phyloP scores from a whole-genome alignment of 2,113 vertebrate species.

The Delphinapterus leucas region DNA sequence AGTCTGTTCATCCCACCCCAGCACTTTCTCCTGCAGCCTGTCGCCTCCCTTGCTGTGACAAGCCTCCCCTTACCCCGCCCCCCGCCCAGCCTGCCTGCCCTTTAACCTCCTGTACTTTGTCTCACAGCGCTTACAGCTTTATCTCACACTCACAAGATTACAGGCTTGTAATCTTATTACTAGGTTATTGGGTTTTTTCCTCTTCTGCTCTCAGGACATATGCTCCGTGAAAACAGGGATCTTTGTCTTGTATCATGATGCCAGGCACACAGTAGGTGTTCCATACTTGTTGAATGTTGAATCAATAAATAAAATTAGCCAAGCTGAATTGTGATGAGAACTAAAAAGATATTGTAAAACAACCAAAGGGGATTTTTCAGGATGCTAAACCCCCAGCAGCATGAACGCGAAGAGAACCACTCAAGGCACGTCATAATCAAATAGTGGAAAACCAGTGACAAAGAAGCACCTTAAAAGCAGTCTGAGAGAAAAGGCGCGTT shows the following conservation, averaged over 20 bases:
- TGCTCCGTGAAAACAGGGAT: not conserved
- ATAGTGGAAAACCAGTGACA: not conserved
- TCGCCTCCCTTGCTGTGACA: not conserved
- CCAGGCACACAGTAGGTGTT: not conserved
- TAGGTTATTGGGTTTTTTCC: not conserved
- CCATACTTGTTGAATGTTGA: not conserved
- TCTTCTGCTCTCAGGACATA: not conserved
- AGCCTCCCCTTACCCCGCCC: not conserved
- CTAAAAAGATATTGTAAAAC: not conserved
- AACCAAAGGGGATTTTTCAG: not conserved
- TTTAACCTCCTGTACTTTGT: not conserved
- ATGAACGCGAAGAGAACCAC: not conserved
- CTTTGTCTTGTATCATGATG: not conserved
- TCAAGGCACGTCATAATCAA: not conserved
- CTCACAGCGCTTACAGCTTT: too few relatives aligned
- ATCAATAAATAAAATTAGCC: not conserved
- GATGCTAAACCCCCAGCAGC: not conserved
- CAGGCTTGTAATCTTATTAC: not conserved
- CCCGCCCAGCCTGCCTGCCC: fast-evolving
- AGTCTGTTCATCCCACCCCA: too few relatives aligned
- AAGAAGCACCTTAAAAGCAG: not conserved
- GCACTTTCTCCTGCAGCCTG: not conserved
- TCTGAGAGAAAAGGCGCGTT: not conserved
- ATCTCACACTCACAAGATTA: not conserved
- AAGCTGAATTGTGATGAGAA: not conserved